These are phyloP conservation scores for Bos taurus DNA, from an alignment of 2,113 vertebrate genomes.

Conservation along the genomic window DNA sequence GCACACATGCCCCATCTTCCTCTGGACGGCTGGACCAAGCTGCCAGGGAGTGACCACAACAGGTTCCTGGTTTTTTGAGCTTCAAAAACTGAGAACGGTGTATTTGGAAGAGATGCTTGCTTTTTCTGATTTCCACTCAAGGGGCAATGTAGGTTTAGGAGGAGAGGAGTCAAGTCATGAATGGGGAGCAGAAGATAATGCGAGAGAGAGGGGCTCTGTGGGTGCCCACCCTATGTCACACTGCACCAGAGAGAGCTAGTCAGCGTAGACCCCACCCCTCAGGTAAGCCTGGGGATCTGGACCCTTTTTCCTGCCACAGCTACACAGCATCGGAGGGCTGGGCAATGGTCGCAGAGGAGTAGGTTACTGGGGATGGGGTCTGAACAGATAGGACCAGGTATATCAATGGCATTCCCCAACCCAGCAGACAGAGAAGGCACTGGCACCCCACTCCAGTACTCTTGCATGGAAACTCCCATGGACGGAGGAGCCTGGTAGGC, in stretches of 20 bases:
- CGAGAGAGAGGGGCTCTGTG: neutral
- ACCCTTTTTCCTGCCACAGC: neutral
- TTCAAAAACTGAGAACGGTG: neutral
- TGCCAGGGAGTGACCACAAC: neutral
- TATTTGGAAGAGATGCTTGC: neutral
- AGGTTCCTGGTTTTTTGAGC: neutral
- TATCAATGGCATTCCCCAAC: neutral
- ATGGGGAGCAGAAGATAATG: neutral
- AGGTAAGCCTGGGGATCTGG: neutral
- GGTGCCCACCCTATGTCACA: fast-evolving
- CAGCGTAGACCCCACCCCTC: too few species aligned
- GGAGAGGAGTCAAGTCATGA: neutral
- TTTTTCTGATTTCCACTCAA: neutral
- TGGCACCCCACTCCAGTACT: too few species aligned
- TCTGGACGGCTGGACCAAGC: neutral
- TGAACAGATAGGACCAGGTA: neutral
- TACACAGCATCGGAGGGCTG: too few species aligned
- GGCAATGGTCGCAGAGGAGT: neutral
- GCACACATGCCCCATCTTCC: fast-evolving
- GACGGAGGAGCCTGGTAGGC: too few species aligned
- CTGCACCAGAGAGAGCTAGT: neutral
- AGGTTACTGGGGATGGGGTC: neutral
- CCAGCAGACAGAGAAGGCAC: neutral
- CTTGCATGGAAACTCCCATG: too few species aligned
- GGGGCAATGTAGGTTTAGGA: neutral